phyloP scores from a whole-genome alignment of 2,797 vertebrate genomes.

The Phataginus tricuspis region DNA sequence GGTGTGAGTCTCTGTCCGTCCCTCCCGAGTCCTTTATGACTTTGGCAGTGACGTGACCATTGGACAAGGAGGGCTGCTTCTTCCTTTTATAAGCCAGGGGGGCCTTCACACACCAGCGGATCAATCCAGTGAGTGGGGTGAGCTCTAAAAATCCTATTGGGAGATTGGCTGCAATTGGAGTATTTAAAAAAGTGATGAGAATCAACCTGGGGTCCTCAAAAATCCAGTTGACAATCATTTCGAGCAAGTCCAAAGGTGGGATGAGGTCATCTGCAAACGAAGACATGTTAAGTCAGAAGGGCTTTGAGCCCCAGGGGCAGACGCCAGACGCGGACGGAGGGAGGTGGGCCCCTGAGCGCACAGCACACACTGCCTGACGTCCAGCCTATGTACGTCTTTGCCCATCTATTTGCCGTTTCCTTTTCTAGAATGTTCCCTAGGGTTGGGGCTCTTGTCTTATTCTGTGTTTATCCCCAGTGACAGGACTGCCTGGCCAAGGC shows the following conservation, averaged over 20 bases:
- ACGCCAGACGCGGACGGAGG: rapidly evolving
- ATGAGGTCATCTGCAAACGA: constrained; percentile 92
- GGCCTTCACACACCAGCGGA: constrained; percentile 96
- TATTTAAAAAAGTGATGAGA: constrained; percentile 95
- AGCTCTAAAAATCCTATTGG: constrained; percentile 94
- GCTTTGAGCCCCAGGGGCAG: not conserved
- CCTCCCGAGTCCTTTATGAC: constrained; percentile 69
- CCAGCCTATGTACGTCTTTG: rapidly evolving
- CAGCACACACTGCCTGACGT: not conserved
- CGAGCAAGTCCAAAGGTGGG: constrained; percentile 94
- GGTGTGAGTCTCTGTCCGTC: constrained; percentile 83
- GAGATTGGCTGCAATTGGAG: constrained; percentile 92
- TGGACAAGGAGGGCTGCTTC: constrained; percentile 87
- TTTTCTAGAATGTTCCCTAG: not conserved
- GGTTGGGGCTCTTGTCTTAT: not conserved
- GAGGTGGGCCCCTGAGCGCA: rapidly evolving
- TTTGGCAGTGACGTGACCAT: constrained; percentile 84
- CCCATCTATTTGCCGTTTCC: not conserved
- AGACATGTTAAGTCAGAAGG: not conserved
- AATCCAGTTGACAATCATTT: constrained; percentile 96
- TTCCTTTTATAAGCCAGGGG: constrained; percentile 92
- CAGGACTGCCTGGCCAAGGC: not conserved
- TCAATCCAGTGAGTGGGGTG: constrained; percentile 94
- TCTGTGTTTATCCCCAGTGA: rapidly evolving
- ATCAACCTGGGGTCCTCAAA: constrained; percentile 95